Evolutionary conservation across 1,140 invertebrate genomes (phyloP).

Genomic region (Tachypleus tridentatus): DNA sequence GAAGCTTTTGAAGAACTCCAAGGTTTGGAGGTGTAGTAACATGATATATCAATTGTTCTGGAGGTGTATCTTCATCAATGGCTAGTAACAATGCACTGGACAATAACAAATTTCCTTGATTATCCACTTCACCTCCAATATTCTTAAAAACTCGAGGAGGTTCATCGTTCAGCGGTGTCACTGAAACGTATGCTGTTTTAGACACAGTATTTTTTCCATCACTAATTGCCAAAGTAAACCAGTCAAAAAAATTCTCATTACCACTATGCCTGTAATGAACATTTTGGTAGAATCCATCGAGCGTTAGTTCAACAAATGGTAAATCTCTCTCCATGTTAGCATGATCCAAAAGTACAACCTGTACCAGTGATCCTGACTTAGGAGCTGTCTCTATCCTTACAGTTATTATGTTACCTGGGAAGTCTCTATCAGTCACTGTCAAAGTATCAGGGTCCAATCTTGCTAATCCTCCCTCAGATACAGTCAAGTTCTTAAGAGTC

Average conservation of each 20-base stretch:
- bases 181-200: slow-evolving; percentile 7
- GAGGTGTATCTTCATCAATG: slow-evolving; percentile 13
- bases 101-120: slow-evolving; percentile 5
- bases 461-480: slow-evolving; percentile 9
- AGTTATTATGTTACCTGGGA: slow-evolving; percentile 14
- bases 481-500: slow-evolving; percentile 10
- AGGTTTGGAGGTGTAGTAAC: background rate
- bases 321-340: slow-evolving; percentile 13
- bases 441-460: slow-evolving; percentile 10
- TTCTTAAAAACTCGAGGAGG: slow-evolving; percentile 10
- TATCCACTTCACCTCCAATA: slow-evolving; percentile 9
- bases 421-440: slow-evolving; percentile 12
- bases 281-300: slow-evolving; percentile 15
- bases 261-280: slow-evolving; percentile 16
- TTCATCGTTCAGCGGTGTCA: slow-evolving; percentile 18
- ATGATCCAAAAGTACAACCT: slow-evolving; percentile 11
- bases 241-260: slow-evolving; percentile 13
- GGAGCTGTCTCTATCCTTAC: slow-evolving; percentile 11
- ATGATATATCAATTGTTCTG: slow-evolving; percentile 8
- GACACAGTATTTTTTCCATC: slow-evolving; percentile 12
- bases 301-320: slow-evolving; percentile 12
- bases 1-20: slow-evolving; percentile 9
- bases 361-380: slow-evolving; percentile 9
- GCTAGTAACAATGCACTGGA: slow-evolving; percentile 8
- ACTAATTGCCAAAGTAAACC: slow-evolving; percentile 10